phyloP scores from a whole-genome alignment of 2,888 invertebrate genomes.

The Scaptomyza parva region DNA sequence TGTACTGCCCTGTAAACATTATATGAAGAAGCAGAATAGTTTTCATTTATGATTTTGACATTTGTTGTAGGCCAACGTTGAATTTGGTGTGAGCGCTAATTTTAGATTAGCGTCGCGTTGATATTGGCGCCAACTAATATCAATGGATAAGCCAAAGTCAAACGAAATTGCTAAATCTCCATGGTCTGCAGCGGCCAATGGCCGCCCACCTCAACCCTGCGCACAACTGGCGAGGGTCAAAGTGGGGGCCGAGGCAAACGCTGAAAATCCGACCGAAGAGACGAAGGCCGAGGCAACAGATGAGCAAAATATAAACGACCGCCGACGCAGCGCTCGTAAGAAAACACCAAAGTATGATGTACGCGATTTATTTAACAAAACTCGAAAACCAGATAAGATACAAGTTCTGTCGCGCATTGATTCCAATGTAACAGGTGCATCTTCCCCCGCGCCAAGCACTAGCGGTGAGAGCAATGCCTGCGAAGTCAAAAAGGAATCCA shows the following conservation, averaged over 20 bases:
- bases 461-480: neutral
- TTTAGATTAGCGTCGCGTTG: slow-evolving; percentile 1
- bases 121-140: slow-evolving; percentile 25
- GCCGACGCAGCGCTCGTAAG: slow-evolving; percentile 83
- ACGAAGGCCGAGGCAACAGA: neutral
- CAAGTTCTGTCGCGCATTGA: slow-evolving; percentile 68
- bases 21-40: neutral
- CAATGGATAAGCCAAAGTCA: slow-evolving; percentile 24
- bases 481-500: neutral
- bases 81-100: neutral
- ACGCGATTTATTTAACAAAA: slow-evolving; percentile 80
- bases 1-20: neutral
- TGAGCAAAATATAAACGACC: slow-evolving; percentile 47
- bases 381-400: slow-evolving; percentile 74
- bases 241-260: neutral
- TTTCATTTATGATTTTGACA: neutral
- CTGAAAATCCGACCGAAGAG: neutral
- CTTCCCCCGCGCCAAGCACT: neutral
- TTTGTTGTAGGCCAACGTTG: slow-evolving; percentile 1
- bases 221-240: neutral
- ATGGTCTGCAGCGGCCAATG: neutral
- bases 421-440: neutral
- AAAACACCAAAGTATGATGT: slow-evolving; percentile 83
- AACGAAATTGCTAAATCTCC: neutral
- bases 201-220: neutral